Conservation (phyloP, 2,888 invertebrate species). For the Drosophila fulvimacula region DNA sequence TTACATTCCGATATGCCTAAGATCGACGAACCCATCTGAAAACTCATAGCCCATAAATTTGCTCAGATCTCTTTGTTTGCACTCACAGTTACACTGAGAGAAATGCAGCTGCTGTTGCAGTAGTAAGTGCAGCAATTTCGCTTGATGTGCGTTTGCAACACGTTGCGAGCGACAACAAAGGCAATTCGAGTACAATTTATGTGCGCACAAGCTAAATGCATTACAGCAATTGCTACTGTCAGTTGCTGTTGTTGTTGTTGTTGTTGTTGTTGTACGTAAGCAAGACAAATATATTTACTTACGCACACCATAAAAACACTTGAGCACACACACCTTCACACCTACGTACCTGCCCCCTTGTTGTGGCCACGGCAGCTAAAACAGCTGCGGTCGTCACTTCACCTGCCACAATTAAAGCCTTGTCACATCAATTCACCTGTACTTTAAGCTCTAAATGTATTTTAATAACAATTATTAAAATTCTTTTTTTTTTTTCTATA, state of each 20-base stretch:
- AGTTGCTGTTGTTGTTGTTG: slow-evolving; percentile 14
- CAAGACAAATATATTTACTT: slow-evolving; percentile 30
- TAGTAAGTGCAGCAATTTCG: slow-evolving; percentile 22
- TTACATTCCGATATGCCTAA: not conserved
- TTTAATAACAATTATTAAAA: slow-evolving; percentile 15
- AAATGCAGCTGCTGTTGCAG: slow-evolving; percentile 1
- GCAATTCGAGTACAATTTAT: slow-evolving; percentile 51
- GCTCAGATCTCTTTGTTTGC: slow-evolving; percentile 15
- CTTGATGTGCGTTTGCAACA: slow-evolving; percentile 49
- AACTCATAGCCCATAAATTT: slow-evolving; percentile 13
- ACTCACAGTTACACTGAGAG: slow-evolving; percentile 17
- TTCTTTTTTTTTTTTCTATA: slow-evolving; percentile 16
- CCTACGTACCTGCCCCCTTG: not conserved
- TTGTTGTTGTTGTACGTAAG: slow-evolving; percentile 26
- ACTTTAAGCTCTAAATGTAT: slow-evolving; percentile 17
- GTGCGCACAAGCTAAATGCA: slow-evolving; percentile 48
- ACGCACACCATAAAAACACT: slow-evolving; percentile 22
- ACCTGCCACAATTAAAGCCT: slow-evolving; percentile 32
- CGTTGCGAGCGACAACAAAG: slow-evolving; percentile 48
- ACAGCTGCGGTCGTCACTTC: slow-evolving; percentile 34
- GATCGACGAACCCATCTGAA: slow-evolving; percentile 29
- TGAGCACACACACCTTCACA: slow-evolving; percentile 14
- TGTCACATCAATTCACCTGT: slow-evolving; percentile 21
- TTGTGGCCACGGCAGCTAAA: slow-evolving; percentile 22
- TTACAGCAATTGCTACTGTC: slow-evolving; percentile 53